Evolutionary conservation across 2,113 vertebrate genomes (phyloP), one percentile per base, ranked within the genome.

Genomic region (Cromileptes altivelis): DNA sequence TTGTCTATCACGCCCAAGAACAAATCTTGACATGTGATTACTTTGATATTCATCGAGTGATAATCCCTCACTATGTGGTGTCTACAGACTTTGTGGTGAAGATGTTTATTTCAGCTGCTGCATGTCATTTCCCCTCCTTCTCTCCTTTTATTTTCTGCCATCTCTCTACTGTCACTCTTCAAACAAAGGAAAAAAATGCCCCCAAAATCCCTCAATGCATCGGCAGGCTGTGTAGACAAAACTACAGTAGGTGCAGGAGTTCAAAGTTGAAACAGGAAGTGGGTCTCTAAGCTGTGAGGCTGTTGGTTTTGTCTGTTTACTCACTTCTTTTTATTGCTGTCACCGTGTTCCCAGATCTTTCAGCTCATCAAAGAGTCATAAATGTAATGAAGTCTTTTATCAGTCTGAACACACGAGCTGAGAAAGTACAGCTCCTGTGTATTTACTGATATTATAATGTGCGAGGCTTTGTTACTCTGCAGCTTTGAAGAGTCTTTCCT

Each of bases 401-500:
- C 63, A 23, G n/a, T 8, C 12, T 25, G 13, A 69, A 53, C 64
- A 25, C 63, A 19, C 64, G 27, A 9, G 9, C 11, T 21, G 11
- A 53, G 37, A 17, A 52, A 69, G 25, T 11, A 6, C 6, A 60
- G 13, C 6, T 27, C 19, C 60, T 15, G 15, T 55, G 23, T 37
- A 27, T 70, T 61, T 27, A 3, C 17, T 8, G 12, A 72, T 17
- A 23, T 53, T 14, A 75, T 5, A 37, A 60, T 33, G 50, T 27
- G 15, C 37, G 50, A 57, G 1, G 0, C 40, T 25, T 50, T 33
- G 23, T 64, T 17, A 4, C 18, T 1, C 15, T 30, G 17, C 55
- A 53, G 77, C 37, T 52, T n/a, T 68, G 53, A 58, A 57, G 6
- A 23, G n/a, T 55, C 27, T 63, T 61, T 52, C 30, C 71, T 53